These are phyloP conservation scores for Centropristis striata DNA, from an alignment of 2,113 vertebrate genomes.

Conservation along the genomic window DNA sequence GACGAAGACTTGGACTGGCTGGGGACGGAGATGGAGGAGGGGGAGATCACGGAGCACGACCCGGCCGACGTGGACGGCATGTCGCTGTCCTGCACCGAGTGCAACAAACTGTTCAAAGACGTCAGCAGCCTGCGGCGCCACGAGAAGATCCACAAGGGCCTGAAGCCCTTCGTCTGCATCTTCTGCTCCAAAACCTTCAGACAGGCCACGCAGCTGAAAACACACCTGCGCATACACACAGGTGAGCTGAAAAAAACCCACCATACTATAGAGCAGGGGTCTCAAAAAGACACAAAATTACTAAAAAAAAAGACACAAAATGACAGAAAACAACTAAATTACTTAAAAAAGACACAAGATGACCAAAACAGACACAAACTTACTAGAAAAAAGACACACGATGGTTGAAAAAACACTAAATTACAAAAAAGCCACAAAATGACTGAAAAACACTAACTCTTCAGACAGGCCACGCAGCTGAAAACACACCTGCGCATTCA, in stretches of 20 bases:
- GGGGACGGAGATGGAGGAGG: slow-evolving; percentile 72
- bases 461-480: slow-evolving; percentile 97
- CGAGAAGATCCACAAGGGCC: slow-evolving; percentile 97
- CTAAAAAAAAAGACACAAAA: no score
- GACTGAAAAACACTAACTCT: no score
- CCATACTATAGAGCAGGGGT: no score
- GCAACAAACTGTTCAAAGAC: slow-evolving; percentile 94
- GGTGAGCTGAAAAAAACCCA: slow-evolving; percentile 83
- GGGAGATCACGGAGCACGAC: slow-evolving; percentile 75
- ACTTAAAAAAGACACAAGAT: no score
- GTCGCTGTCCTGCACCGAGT: slow-evolving; percentile 90
- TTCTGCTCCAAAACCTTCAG: slow-evolving; percentile 96
- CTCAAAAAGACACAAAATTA: no score
- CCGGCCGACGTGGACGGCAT: slow-evolving; percentile 34
- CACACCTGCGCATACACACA: slow-evolving; percentile 97
- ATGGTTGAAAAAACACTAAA: no score
- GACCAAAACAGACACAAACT: no score
- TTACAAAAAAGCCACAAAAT: no score
- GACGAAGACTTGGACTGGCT: no score
- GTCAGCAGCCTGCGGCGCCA: slow-evolving; percentile 95
- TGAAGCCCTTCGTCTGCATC: slow-evolving; percentile 96
- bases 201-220: slow-evolving; percentile 98
- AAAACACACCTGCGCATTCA: slow-evolving; percentile 98
- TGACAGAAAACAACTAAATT: no score
- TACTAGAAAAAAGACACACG: no score